Percentiles rank a stretch among this genome's conserved stretches.
Evolutionary conservation across 2,113 vertebrate species (phyloP).

Genomic region (Stomatorhinus ivindoensis): DNA sequence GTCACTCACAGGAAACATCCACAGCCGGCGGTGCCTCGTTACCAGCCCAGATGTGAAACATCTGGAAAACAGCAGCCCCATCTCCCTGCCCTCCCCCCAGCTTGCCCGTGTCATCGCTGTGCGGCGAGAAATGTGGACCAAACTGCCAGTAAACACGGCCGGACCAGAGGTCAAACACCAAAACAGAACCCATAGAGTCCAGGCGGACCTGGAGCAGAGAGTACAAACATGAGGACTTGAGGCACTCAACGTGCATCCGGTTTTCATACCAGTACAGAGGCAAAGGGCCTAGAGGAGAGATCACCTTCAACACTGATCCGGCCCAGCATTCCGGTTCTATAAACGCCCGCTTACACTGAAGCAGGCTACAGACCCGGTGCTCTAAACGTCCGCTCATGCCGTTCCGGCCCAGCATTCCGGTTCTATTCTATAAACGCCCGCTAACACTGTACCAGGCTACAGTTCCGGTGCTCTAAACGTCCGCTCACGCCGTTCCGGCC

Average conservation of each 20-base stretch:
- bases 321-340: not conserved
- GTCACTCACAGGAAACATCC: constrained; percentile 34
- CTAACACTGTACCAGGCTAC: too few species aligned
- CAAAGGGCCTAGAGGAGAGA: not conserved
- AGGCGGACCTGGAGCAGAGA: not conserved
- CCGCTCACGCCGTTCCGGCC: too few species aligned
- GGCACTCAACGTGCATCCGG: not conserved
- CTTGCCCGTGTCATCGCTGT: not conserved
- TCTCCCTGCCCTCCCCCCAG: not conserved
- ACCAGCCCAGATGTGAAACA: constrained; percentile 12
- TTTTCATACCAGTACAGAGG: not conserved
- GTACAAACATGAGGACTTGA: not conserved
- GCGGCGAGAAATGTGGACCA: not conserved
- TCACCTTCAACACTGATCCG: not conserved
- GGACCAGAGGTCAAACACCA: not conserved
- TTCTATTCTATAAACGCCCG: not conserved
- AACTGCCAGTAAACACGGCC: not conserved
- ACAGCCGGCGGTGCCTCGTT: not conserved
- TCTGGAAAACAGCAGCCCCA: constrained; percentile 1
- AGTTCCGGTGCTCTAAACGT: too few species aligned
- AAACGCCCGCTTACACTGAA: not conserved
- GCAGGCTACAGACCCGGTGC: not conserved
- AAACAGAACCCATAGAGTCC: not conserved
- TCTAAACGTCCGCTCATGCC: not conserved
- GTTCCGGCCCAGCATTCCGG: too few species aligned